Base-by-base conservation (phyloP, 2,797 vertebrate species). In the Momotus momota region DNA sequence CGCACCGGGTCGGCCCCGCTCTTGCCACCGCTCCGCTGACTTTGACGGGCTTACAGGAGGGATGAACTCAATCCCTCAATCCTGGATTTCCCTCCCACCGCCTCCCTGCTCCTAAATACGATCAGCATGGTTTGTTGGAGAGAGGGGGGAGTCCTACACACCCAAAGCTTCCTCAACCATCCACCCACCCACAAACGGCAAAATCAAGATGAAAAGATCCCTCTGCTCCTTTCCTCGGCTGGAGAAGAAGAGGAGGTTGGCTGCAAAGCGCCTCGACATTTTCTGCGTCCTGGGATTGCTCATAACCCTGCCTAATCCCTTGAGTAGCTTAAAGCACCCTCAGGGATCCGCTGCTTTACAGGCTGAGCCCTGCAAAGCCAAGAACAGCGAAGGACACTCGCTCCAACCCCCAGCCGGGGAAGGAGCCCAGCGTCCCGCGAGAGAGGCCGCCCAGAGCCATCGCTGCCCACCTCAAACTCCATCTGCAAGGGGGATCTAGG, bases 11-110 rank as follows among this genome's bases (percentile, higher is more conserved):
- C 67, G 9, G 91, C 35, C 40, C 73, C 0, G 7, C 86, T 83
- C 84, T 57, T 26, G 22, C 74, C 0, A 0, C 2, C 1, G 4
- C 67, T 81, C 81, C 0, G 0, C 81, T 66, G 89, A 65, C 86
- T 92, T 65, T 83, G 89, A 69, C 5, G 9, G 85, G 85, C 27
- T 97, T 96, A 95, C 79, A 66, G 49, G 65, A 35, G 48, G 81
- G 84, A 96, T 94, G 92, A 95, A 93, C 87, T 95, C 95, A 94
- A 95, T 94, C 96, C 87, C 54, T 90, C 93, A 84, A 84, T 62
- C 95, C 89, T 60, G 89, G 94, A 91, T 95, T 96, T 94, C 92
- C 91, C 95, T 92, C 81, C 95, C 62, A 66, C 45, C 70, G 45
- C 69, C 65, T 90, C 43, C 58, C 51, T 3, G 14, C 64, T 54